Evolutionary conservation across 2,888 invertebrate genomes (phyloP), one percentile per base, ranked within the genome.

Genomic region (Cactoblastis cactorum): DNA sequence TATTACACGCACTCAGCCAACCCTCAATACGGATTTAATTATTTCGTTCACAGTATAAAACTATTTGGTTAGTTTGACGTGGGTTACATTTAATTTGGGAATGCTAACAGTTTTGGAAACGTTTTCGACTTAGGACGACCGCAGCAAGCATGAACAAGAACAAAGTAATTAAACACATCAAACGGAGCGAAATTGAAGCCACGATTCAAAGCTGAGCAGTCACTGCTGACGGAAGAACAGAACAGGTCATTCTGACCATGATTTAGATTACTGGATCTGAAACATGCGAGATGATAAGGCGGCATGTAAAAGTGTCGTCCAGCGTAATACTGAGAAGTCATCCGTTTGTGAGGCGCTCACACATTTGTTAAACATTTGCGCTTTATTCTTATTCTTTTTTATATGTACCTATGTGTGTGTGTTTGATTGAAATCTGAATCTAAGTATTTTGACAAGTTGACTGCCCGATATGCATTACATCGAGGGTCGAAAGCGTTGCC

Each of bases 41-140:
- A 79, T 84, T 81, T 76, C 75, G 82, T 86, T 80, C 70, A n/a
- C n/a, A n/a, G n/a, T n/a, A n/a, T n/a, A n/a, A n/a, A 84, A 87
- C 86, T 83, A 84, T 83, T 81, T n/a, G n/a, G n/a, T n/a, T 74
- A 77, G 83, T 83, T 86, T 88, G 87, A 89, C 84, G 83, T 81
- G 83, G 87, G 87, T 84, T 71, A 80, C 83, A 77, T 87, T 86
- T 84, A 87, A 87, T 88, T 83, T 84, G 69, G 75, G 71, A 84
- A 83, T 78, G 76, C 77, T 81, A 81, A 82, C n/a, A n/a, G n/a
- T n/a, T n/a, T n/a, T n/a, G 73, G 77, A 74, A 79, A 64, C 83
- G 69, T 80, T 83, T 80, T n/a, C n/a, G n/a, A 83, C 83, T 85
- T 80, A 74, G 80, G 76, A 62, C 67, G 69, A 84, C 87, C 85